Conservation (phyloP, 2,113 vertebrate species). For the Hiodon alosoides region DNA sequence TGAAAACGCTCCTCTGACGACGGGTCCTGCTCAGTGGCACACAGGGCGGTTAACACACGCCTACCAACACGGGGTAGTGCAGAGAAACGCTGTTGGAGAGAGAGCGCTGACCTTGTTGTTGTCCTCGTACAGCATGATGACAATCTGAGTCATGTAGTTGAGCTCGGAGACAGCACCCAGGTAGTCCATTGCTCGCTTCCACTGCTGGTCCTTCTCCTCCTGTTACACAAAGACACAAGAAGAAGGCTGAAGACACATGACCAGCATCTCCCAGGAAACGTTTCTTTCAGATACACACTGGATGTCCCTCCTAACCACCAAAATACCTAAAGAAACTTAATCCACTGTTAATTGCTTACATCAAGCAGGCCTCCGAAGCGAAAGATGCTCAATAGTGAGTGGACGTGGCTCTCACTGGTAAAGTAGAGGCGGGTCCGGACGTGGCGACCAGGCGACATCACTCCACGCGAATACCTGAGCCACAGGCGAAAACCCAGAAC, state of each 20-base stretch:
- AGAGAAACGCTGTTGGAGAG: background rate
- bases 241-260: background rate
- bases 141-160: slow-evolving; percentile 99
- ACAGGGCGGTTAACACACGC: slow-evolving; percentile 5
- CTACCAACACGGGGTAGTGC: slow-evolving; percentile 29
- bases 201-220: slow-evolving; percentile 93
- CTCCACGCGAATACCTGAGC: slow-evolving; percentile 88
- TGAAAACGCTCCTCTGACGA: slow-evolving; percentile 95
- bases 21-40: slow-evolving; percentile 64
- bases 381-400: slow-evolving; percentile 93
- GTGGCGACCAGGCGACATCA: slow-evolving; percentile 90
- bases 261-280: too few species aligned
- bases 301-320: too few species aligned
- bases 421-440: slow-evolving; percentile 94
- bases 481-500: background rate
- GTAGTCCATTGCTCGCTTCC: slow-evolving; percentile 97
- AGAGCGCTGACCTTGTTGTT: slow-evolving; percentile 76
- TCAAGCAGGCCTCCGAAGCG: slow-evolving; percentile 91
- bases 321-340: too few species aligned
- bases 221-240: slow-evolving; percentile 41
- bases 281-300: too few species aligned
- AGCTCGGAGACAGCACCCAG: slow-evolving; percentile 93
- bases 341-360: slow-evolving; percentile 66
- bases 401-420: slow-evolving; percentile 95
- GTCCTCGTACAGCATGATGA: slow-evolving; percentile 98